Conservation (phyloP, 1,140 invertebrate species). For the Stegodyphus dumicola region DNA sequence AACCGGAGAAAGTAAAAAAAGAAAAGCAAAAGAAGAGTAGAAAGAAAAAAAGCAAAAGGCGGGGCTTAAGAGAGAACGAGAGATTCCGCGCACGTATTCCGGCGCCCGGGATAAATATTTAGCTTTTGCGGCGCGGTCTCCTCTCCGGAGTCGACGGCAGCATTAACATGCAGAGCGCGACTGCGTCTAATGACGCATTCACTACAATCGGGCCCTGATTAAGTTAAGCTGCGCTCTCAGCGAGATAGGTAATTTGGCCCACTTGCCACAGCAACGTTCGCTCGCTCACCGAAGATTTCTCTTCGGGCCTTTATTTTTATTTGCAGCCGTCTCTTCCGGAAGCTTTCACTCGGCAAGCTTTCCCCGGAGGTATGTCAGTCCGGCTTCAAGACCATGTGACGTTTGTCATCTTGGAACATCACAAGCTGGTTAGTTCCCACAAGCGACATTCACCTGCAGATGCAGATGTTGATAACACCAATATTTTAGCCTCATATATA, state of each 20-base stretch:
- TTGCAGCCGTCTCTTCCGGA: neutral
- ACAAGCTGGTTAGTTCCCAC: too few relatives aligned
- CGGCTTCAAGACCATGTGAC: too few relatives aligned
- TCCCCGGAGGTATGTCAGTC: neutral
- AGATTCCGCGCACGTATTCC: slow-evolving; percentile 37
- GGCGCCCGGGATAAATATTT: slow-evolving; percentile 57
- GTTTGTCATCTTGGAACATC: too few relatives aligned
- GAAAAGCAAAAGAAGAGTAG: neutral
- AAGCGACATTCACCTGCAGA: too few relatives aligned
- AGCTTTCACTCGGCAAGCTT: neutral
- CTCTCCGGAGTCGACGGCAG: neutral
- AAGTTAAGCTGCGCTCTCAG: slow-evolving; percentile 54
- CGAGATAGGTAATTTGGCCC: slow-evolving; percentile 50
- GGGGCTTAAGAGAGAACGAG: neutral
- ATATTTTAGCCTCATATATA: too few relatives aligned
- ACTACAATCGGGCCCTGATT: slow-evolving; percentile 57
- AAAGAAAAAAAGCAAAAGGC: neutral
- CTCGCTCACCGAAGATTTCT: neutral
- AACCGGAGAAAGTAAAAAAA: neutral
- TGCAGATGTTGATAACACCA: too few relatives aligned
- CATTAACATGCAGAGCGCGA: slow-evolving; percentile 53
- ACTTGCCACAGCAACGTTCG: neutral
- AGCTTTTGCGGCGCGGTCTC: slow-evolving; percentile 23
- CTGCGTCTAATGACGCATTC: slow-evolving; percentile 52
- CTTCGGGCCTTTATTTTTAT: neutral